Evolutionary conservation across 2,888 invertebrate genomes (phyloP), one percentile per base, ranked within the genome.

Genomic region (Malacosoma neustria): DNA sequence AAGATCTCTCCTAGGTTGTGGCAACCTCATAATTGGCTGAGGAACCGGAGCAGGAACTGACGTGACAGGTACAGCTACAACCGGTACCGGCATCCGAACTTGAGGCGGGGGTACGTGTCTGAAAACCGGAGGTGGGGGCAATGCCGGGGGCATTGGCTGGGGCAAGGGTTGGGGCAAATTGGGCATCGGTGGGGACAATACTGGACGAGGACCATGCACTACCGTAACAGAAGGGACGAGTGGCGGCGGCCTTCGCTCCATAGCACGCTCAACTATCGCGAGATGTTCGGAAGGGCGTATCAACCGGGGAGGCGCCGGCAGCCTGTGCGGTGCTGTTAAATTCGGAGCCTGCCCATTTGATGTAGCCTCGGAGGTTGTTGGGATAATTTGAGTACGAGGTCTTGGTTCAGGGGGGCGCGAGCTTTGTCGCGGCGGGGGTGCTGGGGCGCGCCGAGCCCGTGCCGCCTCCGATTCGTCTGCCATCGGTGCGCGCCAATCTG

Each of bases 401-500:
- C 71, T 68, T 42, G 72, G 70, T 48, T 77, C 77, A 35, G 77
- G 72, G 30, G 66, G 71, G 37, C 73, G 71, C 50, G 57, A 45
- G 43, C 56, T 37, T 37, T 63, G 70, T 14, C 72, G 71, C 57
- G 76, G 76, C 58, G 76, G 75, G 49, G 77, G 79, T 55, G 77
- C 72, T 45, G 74, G 71, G 52, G 70, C 70, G 50, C 82, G 79
- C 54, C 79, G 64, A 47, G 62, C 70, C 69, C 77, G 62, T 55
- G 70, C 72, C 68, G 71, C 75, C 68, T 82, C 82, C 67, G 76
- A 54, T 57, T 82, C 84, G 59, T 84, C 84, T 41, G 73, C 64
- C 84, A 84, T 84, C 60, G 84, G 84, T 58, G 82, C 80, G 73
- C 84, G 84, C 84, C 84, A 84, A 82, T 84, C 84, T 84, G 69